These are phyloP conservation scores for Coccyzus lansbergi DNA, from an alignment of 2,797 vertebrate genomes.

Conservation along the genomic window DNA sequence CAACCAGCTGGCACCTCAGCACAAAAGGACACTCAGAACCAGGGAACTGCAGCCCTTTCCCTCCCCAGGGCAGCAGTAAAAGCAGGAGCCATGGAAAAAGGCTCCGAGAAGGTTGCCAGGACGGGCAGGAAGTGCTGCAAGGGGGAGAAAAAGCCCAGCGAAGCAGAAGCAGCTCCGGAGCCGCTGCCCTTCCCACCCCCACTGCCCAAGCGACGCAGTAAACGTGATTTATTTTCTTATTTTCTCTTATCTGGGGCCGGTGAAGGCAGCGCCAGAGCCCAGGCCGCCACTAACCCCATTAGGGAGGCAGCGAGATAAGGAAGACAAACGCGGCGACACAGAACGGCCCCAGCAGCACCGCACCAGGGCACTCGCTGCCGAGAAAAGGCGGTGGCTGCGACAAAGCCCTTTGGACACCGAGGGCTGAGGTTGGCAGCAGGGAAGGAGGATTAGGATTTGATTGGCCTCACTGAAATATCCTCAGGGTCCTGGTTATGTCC, in stretches of 20 bases:
- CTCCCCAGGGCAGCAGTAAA: neutral
- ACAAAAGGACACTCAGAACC: neutral
- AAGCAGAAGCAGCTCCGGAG: neutral
- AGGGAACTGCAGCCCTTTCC: neutral
- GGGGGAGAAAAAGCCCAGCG: neutral
- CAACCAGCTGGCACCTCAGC: neutral
- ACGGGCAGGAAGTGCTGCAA: neutral
- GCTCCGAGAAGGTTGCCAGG: neutral
- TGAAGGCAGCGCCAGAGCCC: neutral
- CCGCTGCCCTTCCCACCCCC: neutral
- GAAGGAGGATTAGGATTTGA: constrained; percentile 6
- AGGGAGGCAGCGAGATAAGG: neutral
- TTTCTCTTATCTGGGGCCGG: neutral
- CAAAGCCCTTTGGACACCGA: rapidly evolving
- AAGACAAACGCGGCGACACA: neutral
- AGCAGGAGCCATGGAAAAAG: neutral
- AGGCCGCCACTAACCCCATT: neutral
- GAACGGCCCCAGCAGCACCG: neutral
- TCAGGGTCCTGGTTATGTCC: rapidly evolving
- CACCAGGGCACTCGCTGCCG: rapidly evolving
- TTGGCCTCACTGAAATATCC: neutral
- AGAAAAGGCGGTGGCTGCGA: rapidly evolving
- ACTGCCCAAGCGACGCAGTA: rapidly evolving
- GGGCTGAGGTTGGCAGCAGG: rapidly evolving
- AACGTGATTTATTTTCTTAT: neutral